Conservation (phyloP, 2,797 vertebrate species). For the Echeneis naucrates region DNA sequence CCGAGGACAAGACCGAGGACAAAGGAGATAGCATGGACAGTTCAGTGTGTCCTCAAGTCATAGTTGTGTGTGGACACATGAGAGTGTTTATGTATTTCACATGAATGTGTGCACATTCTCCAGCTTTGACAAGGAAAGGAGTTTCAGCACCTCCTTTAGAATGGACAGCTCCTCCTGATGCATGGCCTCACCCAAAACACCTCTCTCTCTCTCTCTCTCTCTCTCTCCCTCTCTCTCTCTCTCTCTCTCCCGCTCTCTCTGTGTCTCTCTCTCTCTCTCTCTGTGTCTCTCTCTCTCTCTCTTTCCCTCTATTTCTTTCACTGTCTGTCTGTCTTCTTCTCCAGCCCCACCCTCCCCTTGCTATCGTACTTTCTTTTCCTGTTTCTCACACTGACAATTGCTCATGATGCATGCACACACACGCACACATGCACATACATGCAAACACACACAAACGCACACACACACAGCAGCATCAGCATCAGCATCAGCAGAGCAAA, state of each 20-base stretch:
- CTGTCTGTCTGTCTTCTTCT: too few species aligned
- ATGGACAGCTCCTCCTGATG: conserved; percentile 67
- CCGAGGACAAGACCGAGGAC: conserved; percentile 2
- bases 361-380: too few species aligned
- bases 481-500: too few species aligned
- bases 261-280: too few species aligned
- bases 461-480: too few species aligned
- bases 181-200: conserved; percentile 8
- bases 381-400: too few species aligned
- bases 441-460: too few species aligned
- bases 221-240: not conserved
- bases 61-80: conserved; percentile 11
- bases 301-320: too few species aligned
- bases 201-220: not conserved
- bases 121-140: conserved; percentile 29
- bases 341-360: too few species aligned
- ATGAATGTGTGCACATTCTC: not conserved
- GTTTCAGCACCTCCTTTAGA: conserved; percentile 74
- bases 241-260: not conserved
- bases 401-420: too few species aligned
- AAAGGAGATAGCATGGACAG: not conserved
- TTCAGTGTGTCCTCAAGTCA: not conserved
- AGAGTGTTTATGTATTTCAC: not conserved
- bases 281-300: too few species aligned
- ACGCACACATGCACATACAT: too few species aligned